Base-by-base conservation (phyloP, 2,888 invertebrate genomes). In the Ophion ellenae region DNA sequence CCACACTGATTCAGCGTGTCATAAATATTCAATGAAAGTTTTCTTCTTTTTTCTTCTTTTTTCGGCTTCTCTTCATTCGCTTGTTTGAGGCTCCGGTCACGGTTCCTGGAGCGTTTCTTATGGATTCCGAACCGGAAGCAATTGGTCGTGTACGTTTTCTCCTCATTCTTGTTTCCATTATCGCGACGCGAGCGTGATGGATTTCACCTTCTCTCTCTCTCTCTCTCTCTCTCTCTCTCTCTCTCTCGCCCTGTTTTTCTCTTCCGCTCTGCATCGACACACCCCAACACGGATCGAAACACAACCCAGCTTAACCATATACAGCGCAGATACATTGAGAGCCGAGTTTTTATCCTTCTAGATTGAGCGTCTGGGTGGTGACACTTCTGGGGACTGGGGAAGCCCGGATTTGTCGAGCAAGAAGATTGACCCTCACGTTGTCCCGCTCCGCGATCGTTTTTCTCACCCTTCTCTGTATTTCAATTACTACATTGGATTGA, bases 21-120 rank as follows among this genome's bases (percentile, higher is more conserved):
- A 83, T 86, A 86, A 86, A 86, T 86, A 86, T 86, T 86, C 86
- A 86, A 66, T 73, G 83, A 53, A 74, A 81, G 61, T 64, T 77
- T 81, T 75, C 53, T 20, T 59, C 57, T 20, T 71, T 47, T 69
- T 63, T 61, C 11, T 45, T 28, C 63, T 32, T 63, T 78, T n/a
- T 63, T 57, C 63, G n/a, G 32, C 32, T 64, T 20, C 20, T 28
- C 28, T 74, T 70, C 53, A n/a, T 67, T 64, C 66, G 11, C 36
- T 5, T 17, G 57, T 80, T 63, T 36, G 75, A 36, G 24, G 59
- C 66, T 20, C 64, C 24, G 53, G 75, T 74, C 36, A 57, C 63
- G 70, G 57, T 77, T 66, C 40, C 45, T 59, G 36, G 36, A 79
- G 57, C 53, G 47, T 69, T n/a, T 40, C 76, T 61, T 20, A 11